Conservation (phyloP, 2,888 invertebrate species). For the Pardosa pseudoannulata region DNA sequence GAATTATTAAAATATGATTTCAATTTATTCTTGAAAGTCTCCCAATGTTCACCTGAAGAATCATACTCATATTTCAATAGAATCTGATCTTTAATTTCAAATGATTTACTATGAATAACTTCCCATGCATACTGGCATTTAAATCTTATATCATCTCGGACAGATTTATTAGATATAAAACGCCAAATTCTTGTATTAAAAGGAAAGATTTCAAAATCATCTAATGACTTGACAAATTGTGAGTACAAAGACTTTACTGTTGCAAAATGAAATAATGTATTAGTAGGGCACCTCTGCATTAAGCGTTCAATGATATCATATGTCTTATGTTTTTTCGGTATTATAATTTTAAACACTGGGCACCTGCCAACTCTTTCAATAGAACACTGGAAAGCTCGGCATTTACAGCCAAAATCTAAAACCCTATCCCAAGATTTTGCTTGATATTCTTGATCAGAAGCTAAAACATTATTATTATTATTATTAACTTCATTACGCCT, state of each 20-base stretch:
- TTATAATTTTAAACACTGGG: constrained; percentile 46
- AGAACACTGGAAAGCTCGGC: constrained; percentile 21
- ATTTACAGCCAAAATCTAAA: constrained; percentile 45
- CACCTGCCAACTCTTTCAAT: constrained; percentile 38
- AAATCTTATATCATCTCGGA: constrained; percentile 34
- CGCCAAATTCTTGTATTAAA: background rate
- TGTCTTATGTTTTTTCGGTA: constrained; percentile 27
- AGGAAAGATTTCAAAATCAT: constrained; percentile 26
- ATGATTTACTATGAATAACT: constrained; percentile 22
- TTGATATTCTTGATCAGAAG: constrained; percentile 62
- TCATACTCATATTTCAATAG: constrained; percentile 7
- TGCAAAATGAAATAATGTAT: constrained; percentile 40
- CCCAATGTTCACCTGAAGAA: constrained; percentile 22
- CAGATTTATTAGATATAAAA: background rate
- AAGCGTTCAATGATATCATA: constrained; percentile 54
- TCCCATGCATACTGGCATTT: constrained; percentile 66
- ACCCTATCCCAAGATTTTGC: constrained; percentile 52
- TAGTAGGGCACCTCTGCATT: constrained; percentile 43
- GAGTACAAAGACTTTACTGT: background rate
- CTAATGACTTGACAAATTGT: background rate
- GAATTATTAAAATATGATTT: constrained; percentile 3
- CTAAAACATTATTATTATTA: constrained; percentile 3
- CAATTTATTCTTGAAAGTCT: constrained; percentile 20
- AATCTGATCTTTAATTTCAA: constrained; percentile 54
- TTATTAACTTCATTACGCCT: background rate